Conservation (phyloP, 2,888 invertebrate genomes). For the Drosophila antonietae region DNA sequence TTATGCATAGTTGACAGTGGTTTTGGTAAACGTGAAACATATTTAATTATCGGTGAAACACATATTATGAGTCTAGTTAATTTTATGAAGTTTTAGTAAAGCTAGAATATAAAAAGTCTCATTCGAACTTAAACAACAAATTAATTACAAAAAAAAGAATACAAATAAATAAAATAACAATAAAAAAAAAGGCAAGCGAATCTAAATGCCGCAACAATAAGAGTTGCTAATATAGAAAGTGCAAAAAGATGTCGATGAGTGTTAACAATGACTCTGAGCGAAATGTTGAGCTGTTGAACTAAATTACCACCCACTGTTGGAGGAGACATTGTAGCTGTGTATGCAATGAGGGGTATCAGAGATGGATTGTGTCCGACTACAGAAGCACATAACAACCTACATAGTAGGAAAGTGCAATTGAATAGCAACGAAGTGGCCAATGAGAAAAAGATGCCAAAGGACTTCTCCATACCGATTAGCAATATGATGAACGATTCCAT, state of each 20-base stretch:
- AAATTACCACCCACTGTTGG: neutral
- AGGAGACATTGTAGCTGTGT: too few relatives aligned
- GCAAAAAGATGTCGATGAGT: neutral
- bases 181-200: neutral
- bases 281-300: neutral
- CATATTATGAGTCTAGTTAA: too few relatives aligned
- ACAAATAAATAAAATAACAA: too few relatives aligned
- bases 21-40: too few relatives aligned
- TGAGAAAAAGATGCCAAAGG: slow-evolving; percentile 1
- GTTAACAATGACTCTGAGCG: too few relatives aligned
- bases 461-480: slow-evolving; percentile 1
- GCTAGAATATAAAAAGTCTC: too few relatives aligned
- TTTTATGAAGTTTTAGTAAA: too few relatives aligned
- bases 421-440: slow-evolving; percentile 3
- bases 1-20: too few relatives aligned
- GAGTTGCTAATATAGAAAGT: neutral
- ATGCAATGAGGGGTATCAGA: neutral
- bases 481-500: slow-evolving; percentile 14
- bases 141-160: too few relatives aligned
- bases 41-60: too few relatives aligned
- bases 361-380: neutral
- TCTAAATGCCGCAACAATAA: neutral
- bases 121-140: too few relatives aligned
- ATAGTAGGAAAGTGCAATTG: neutral
- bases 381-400: neutral